Conservation (phyloP, 2,888 invertebrate genomes). For the Rhimphoctona megacephalus region DNA sequence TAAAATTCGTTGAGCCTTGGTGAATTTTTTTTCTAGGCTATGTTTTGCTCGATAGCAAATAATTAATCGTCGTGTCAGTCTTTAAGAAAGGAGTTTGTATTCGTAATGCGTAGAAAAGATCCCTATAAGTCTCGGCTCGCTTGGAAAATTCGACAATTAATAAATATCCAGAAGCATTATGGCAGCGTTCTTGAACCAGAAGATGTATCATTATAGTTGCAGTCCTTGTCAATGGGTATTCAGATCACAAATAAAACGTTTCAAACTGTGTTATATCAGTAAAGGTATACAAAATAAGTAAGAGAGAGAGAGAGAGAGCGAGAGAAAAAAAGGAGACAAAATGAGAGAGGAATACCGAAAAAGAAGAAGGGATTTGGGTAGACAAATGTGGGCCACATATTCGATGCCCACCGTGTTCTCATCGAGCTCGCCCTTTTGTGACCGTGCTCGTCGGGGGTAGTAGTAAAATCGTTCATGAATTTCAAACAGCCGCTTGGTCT, state of each 20-base stretch:
- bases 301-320: neutral
- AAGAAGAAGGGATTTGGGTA: conserved; percentile 43
- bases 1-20: conserved; percentile 20
- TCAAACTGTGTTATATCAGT: conserved; percentile 24
- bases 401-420: conserved; percentile 66
- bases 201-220: conserved; percentile 21
- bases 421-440: conserved; percentile 75
- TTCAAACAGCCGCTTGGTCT: conserved; percentile 80
- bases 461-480: conserved; percentile 84
- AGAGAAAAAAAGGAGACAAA: neutral
- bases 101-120: conserved; percentile 27
- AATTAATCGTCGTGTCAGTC: conserved; percentile 66
- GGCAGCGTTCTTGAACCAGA: conserved; percentile 25
- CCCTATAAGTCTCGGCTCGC: conserved; percentile 56
- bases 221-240: conserved; percentile 46
- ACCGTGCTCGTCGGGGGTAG: conserved; percentile 72
- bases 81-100: conserved; percentile 15
- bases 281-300: conserved; percentile 5
- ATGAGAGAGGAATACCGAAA: neutral
- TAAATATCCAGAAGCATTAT: conserved; percentile 76
- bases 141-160: conserved; percentile 82
- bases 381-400: conserved; percentile 64
- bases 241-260: conserved; percentile 46
- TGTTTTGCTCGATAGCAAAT: conserved; percentile 35
- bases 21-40: neutral